Conservation (phyloP, 2,888 invertebrate genomes). For the Euclidia mi region DNA sequence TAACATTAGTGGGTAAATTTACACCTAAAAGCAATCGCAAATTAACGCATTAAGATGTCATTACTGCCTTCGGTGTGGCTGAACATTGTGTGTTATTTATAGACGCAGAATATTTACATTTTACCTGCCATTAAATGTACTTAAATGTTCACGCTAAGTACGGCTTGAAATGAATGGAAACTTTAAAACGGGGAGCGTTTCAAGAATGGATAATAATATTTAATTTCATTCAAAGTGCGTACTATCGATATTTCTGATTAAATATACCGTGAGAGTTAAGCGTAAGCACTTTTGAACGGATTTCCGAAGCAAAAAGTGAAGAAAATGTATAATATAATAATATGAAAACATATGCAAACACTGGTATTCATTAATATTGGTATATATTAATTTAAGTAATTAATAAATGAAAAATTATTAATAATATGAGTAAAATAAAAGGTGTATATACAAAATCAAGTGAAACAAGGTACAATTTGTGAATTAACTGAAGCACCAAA, state of each 20-base stretch:
- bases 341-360: too few species aligned
- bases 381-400: too few species aligned
- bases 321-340: too few species aligned
- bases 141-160: constrained; percentile 12
- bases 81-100: constrained; percentile 14
- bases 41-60: constrained; percentile 11
- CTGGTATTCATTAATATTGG: too few species aligned
- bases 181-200: constrained; percentile 8
- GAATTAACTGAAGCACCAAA: too few species aligned
- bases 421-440: too few species aligned
- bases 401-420: too few species aligned
- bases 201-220: constrained; percentile 15
- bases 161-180: constrained; percentile 9
- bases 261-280: neutral
- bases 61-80: constrained; percentile 8
- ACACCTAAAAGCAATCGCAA: constrained; percentile 12
- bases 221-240: constrained; percentile 2
- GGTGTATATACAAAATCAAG: too few species aligned
- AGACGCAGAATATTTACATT: constrained; percentile 11
- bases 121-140: constrained; percentile 14
- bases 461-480: too few species aligned
- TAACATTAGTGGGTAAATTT: constrained; percentile 13
- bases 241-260: neutral
- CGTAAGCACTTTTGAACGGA: too few species aligned
- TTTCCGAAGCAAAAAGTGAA: too few species aligned